A percentile compares a stretch with the other conserved stretches of the same genome.
These are phyloP conservation scores for Penaeus monodon DNA, from an alignment of 2,888 invertebrate species.

Conservation along the genomic window DNA sequence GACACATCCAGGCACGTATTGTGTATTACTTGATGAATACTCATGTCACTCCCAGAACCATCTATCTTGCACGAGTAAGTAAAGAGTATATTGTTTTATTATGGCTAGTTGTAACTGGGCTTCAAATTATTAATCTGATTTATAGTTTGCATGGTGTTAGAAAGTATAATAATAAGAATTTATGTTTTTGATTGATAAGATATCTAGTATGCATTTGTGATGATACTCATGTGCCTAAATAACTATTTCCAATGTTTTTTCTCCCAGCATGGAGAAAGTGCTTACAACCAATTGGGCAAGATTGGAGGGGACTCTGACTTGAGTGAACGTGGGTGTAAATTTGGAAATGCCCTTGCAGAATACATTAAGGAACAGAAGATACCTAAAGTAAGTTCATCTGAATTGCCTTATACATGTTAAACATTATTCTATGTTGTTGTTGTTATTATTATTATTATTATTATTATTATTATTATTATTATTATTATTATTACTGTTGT, in stretches of 20 bases:
- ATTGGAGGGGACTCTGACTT: slow-evolving; percentile 97
- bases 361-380: slow-evolving; percentile 79
- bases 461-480: too few species aligned
- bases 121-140: not conserved
- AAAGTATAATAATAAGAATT: not conserved
- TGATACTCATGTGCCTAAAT: not conserved
- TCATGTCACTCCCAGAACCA: slow-evolving; percentile 96
- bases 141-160: not conserved
- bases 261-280: slow-evolving; percentile 92
- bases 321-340: slow-evolving; percentile 81
- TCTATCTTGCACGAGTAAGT: slow-evolving; percentile 92
- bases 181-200: too few species aligned
- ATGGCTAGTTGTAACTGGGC: not conserved
- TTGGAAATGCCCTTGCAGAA: slow-evolving; percentile 81
- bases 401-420: not conserved
- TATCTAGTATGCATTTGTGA: too few species aligned
- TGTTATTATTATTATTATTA: too few species aligned
- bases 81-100: not conserved
- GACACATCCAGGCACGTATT: slow-evolving; percentile 96
- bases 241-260: not conserved
- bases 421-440: too few species aligned
- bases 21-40: slow-evolving; percentile 99
- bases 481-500: too few species aligned
- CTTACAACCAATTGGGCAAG: slow-evolving; percentile 90
- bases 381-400: slow-evolving; percentile 43